These are phyloP conservation scores for Sciurus niger DNA, from an alignment of 2,113 vertebrate species.

Conservation along the genomic window DNA sequence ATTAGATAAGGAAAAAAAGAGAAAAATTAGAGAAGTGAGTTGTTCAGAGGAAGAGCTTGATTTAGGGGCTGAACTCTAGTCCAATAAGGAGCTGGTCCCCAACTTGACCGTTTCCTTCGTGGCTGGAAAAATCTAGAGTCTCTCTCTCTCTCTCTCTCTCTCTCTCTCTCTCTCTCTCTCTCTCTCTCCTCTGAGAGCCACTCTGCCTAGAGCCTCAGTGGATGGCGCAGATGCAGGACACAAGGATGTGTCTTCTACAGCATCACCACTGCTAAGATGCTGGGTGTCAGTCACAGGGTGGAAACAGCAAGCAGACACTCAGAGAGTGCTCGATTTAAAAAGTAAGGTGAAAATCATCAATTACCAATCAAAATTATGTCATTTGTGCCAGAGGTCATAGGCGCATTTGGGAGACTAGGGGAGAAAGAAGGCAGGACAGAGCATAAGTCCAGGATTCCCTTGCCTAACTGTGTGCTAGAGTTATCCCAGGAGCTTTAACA, in stretches of 20 bases:
- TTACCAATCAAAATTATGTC: neutral
- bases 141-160: too few relatives aligned
- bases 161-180: neutral
- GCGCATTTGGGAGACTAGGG: neutral
- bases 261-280: neutral
- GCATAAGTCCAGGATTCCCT: neutral
- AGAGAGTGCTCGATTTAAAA: neutral
- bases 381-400: neutral
- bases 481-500: neutral
- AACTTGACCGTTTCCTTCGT: neutral
- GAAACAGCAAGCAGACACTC: neutral
- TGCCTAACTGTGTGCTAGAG: neutral
- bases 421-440: neutral
- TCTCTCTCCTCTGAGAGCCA: neutral
- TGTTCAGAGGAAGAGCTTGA: slow-evolving; percentile 13
- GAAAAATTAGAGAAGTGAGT: neutral
- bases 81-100: neutral
- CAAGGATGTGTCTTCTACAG: neutral
- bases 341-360: neutral
- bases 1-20: too few relatives aligned
- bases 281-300: neutral
- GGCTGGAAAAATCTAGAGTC: neutral
- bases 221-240: neutral
- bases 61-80: neutral
- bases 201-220: neutral